A percentile compares a stretch with the other conserved stretches of the same genome.
Conservation (phyloP, 1,140 invertebrate species). For the Anastrepha ludens region DNA sequence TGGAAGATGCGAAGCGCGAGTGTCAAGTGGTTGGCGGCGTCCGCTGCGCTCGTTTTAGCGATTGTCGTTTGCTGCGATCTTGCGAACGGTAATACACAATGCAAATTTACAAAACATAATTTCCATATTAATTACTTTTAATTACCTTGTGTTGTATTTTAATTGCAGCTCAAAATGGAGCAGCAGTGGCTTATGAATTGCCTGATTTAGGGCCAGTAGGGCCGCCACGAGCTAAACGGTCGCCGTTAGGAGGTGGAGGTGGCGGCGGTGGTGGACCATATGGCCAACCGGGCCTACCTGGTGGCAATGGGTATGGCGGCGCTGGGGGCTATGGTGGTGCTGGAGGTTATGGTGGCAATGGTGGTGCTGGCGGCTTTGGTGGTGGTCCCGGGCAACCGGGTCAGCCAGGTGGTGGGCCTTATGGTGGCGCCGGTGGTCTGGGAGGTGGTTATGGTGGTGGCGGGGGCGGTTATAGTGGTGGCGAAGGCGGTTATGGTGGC, state of each 20-base stretch:
- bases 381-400: constrained; percentile 55
- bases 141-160: constrained; percentile 20
- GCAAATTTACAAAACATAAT: neutral
- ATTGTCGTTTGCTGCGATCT: neutral
- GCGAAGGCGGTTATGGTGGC: constrained; percentile 68
- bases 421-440: constrained; percentile 56
- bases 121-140: constrained; percentile 13
- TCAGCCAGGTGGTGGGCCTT: constrained; percentile 53
- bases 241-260: constrained; percentile 6
- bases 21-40: neutral
- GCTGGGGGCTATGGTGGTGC: constrained; percentile 60
- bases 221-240: neutral
- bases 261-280: neutral
- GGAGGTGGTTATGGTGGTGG: constrained; percentile 58
- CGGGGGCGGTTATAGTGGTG: constrained; percentile 65
- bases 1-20: constrained; percentile 12
- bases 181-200: neutral
- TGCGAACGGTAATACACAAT: constrained; percentile 32
- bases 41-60: neutral
- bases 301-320: constrained; percentile 62
- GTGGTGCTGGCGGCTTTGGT: constrained; percentile 51
- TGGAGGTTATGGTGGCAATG: constrained; percentile 62
- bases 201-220: neutral
- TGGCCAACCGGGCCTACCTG: constrained; percentile 9
- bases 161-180: neutral